A percentile compares a stretch with the other conserved stretches of the same genome.
phyloP scores from a whole-genome alignment of 2,888 invertebrate genomes.

The Drosophila diplacantha region DNA sequence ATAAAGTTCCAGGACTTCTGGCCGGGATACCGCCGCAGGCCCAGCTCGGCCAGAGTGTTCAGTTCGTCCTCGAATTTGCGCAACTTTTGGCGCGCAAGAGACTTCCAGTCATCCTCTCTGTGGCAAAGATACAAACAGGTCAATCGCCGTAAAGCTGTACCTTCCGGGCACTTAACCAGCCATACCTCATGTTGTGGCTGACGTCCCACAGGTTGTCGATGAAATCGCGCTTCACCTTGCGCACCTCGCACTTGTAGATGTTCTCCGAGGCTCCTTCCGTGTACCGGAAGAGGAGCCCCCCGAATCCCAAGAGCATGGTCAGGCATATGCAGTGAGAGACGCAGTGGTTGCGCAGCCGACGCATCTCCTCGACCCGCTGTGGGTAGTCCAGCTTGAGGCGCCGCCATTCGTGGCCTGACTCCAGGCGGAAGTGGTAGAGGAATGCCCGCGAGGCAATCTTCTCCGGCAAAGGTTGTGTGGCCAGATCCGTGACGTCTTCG shows the following conservation, averaged over 20 bases:
- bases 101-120: constrained; percentile 93
- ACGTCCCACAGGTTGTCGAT: constrained; percentile 89
- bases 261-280: constrained; percentile 91
- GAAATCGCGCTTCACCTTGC: constrained; percentile 90
- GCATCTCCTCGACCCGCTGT: constrained; percentile 80
- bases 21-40: constrained; percentile 89
- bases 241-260: constrained; percentile 91
- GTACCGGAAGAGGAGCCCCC: constrained; percentile 88
- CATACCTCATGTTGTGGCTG: constrained; percentile 85
- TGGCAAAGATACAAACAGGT: constrained; percentile 58
- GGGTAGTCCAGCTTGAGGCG: constrained; percentile 81
- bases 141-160: neutral
- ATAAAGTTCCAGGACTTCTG: constrained; percentile 92
- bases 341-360: constrained; percentile 82
- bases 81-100: constrained; percentile 87
- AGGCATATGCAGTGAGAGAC: constrained; percentile 83
- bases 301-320: constrained; percentile 86
- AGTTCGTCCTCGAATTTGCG: constrained; percentile 92
- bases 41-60: constrained; percentile 89
- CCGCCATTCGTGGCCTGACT: constrained; percentile 80
- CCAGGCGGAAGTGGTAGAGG: constrained; percentile 77
- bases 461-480: constrained; percentile 22
- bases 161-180: neutral
- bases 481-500: neutral
- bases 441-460: constrained; percentile 69